Conservation (phyloP, 2,888 invertebrate species). For the Brachyopa scutellaris region DNA sequence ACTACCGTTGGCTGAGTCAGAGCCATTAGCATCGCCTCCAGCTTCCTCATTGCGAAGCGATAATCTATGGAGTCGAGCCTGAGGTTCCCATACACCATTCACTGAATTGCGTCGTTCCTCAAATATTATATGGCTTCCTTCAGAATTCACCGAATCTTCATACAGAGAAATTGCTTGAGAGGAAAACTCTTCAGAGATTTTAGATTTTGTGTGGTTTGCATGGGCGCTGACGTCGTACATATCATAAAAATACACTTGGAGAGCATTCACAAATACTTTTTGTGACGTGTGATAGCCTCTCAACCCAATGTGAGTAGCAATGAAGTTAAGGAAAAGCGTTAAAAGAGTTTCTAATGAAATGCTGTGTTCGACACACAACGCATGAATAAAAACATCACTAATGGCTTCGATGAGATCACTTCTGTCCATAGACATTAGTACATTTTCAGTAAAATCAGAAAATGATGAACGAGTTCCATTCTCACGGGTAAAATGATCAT, state of each 20-base stretch:
- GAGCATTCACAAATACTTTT: constrained; percentile 82
- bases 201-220: constrained; percentile 67
- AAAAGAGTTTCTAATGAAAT: constrained; percentile 79
- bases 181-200: constrained; percentile 61
- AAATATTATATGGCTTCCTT: constrained; percentile 64
- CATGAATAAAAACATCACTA: constrained; percentile 80
- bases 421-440: constrained; percentile 78
- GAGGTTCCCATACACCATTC: constrained; percentile 56
- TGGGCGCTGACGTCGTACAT: constrained; percentile 78
- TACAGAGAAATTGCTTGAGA: constrained; percentile 55
- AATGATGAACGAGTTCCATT: constrained; percentile 75
- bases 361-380: constrained; percentile 79
- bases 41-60: constrained; percentile 45
- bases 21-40: constrained; percentile 24
- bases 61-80: constrained; percentile 33
- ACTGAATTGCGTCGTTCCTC: constrained; percentile 64
- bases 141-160: constrained; percentile 62
- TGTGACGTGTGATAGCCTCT: constrained; percentile 82
- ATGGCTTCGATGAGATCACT: constrained; percentile 78
- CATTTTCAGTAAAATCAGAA: constrained; percentile 80
- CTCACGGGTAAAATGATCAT: constrained; percentile 74
- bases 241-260: constrained; percentile 83
- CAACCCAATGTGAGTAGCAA: constrained; percentile 86
- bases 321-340: constrained; percentile 85
- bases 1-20: constrained; percentile 63